Evolutionary conservation across 2,888 invertebrate species (phyloP).

Genomic region (Chaetoderma sp.): DNA sequence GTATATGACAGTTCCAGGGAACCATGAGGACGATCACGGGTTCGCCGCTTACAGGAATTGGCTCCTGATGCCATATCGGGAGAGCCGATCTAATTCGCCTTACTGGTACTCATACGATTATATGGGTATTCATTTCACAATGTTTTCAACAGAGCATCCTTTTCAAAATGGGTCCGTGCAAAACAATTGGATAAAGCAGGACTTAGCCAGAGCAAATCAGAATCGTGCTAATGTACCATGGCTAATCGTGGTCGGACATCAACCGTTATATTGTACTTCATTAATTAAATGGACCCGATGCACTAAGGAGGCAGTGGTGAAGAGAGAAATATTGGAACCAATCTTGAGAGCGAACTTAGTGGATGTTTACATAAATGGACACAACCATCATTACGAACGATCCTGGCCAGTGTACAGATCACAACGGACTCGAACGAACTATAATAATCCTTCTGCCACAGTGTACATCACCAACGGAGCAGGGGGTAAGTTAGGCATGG

Average conservation of each 20-base stretch:
- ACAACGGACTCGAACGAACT: not conserved
- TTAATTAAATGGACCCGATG: slow-evolving; percentile 14
- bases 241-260: slow-evolving; percentile 38
- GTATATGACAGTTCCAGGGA: slow-evolving; percentile 38
- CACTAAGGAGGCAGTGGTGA: not conserved
- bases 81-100: slow-evolving; percentile 27
- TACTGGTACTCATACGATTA: slow-evolving; percentile 42
- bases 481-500: not conserved
- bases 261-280: slow-evolving; percentile 37
- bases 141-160: slow-evolving; percentile 37
- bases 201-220: slow-evolving; percentile 31
- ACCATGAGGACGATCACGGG: slow-evolving; percentile 36
- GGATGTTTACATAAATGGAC: not conserved
- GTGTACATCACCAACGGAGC: slow-evolving; percentile 1
- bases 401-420: not conserved
- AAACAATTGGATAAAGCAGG: slow-evolving; percentile 32
- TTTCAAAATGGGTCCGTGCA: slow-evolving; percentile 31
- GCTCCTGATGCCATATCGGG: slow-evolving; percentile 30
- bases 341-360: not conserved
- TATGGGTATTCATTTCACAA: slow-evolving; percentile 35
- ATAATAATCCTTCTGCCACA: not conserved
- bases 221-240: slow-evolving; percentile 35
- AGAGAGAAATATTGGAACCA: not conserved
- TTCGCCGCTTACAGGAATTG: slow-evolving; percentile 39
- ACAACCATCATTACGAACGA: slow-evolving; percentile 7